Evolutionary conservation across 2,113 vertebrate genomes (phyloP).

Genomic region (Pleuronectes platessa): DNA sequence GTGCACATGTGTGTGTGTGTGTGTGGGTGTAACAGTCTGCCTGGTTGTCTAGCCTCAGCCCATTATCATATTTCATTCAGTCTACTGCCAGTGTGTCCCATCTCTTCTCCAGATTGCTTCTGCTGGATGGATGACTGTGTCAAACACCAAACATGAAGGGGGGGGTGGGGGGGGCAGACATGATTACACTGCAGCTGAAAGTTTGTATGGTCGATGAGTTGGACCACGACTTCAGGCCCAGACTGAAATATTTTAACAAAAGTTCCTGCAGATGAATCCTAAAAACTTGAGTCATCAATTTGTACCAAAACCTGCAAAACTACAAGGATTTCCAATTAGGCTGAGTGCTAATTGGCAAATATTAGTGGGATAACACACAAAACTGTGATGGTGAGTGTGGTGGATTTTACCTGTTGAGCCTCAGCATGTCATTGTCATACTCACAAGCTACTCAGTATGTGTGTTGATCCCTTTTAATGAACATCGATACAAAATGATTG

Average conservation of each 20-base stretch:
- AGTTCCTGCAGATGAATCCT: not conserved
- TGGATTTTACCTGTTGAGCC: not conserved
- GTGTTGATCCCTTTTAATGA: too few relatives aligned
- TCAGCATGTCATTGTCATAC: too few relatives aligned
- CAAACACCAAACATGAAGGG: slow-evolving; percentile 22
- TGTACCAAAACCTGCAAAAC: too few relatives aligned
- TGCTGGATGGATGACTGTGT: slow-evolving; percentile 48
- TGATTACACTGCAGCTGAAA: not conserved
- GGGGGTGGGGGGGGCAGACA: slow-evolving; percentile 3
- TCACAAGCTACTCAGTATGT: too few relatives aligned
- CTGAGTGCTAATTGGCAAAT: too few relatives aligned
- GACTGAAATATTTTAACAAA: not conserved
- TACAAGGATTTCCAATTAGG: too few relatives aligned
- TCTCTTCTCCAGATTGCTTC: slow-evolving; percentile 38
- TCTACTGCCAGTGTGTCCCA: slow-evolving; percentile 13
- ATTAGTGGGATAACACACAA: too few relatives aligned
- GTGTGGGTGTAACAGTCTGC: not conserved
- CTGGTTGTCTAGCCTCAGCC: slow-evolving; percentile 29
- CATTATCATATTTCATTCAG: slow-evolving; percentile 58
- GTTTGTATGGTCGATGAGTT: slow-evolving; percentile 8
- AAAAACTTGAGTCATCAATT: not conserved
- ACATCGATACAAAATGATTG: too few relatives aligned
- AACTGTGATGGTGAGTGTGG: too few relatives aligned
- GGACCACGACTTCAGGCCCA: not conserved
- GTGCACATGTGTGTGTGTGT: not conserved